Evolutionary conservation across 2,797 vertebrate genomes (phyloP), one percentile per base, ranked within the genome.

Genomic region (Rhinophrynus dorsalis): DNA sequence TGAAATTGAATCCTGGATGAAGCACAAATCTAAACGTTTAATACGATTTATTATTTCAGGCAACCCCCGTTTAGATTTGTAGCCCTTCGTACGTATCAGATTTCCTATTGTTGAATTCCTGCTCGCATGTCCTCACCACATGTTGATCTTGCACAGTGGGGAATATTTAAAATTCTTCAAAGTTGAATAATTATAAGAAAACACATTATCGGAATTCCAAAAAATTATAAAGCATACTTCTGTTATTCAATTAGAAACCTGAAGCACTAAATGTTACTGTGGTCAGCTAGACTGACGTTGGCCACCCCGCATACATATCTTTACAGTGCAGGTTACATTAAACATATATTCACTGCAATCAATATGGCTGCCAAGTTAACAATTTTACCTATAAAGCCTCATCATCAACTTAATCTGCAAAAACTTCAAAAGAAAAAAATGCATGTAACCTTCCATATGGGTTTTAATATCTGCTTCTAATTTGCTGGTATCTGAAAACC

Each of bases 121-220:
- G 15, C 66, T 58, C 29, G 2, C 26, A 24, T 44, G 57, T 61
- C 57, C 55, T 69, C 29, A 35, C 66, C 20, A 35, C 38, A 44
- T 69, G 56, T 69, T 69, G 56, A 61, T 60, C 67, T 61, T 33
- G 27, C 67, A 52, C 67, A 69, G 67, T 52, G 33, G 57, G 56
- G 48, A 58, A 69, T 69, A 60, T 68, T 68, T 68, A 68, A 68
- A 60, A 68, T 68, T 68, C 54, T 59, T 60, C 55, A 51, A 68
- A 68, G 42, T 51, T 60, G 56, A 60, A 68, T 68, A 68, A 68
- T 59, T 60, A 61, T 61, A 69, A 44, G 47, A 69, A 69, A 69
- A 61, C 26, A 61, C 67, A 69, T 69, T 60, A 69, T 44, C 26
- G 30, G 44, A 69, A 69, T 61, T 60, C 67, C 57, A 33, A 52